A percentile compares a stretch with the other conserved stretches of the same genome.
These are phyloP conservation scores for Epizoanthus ramosus DNA, from an alignment of 92 coral and sea anemone genomes.

Conservation along the genomic window DNA sequence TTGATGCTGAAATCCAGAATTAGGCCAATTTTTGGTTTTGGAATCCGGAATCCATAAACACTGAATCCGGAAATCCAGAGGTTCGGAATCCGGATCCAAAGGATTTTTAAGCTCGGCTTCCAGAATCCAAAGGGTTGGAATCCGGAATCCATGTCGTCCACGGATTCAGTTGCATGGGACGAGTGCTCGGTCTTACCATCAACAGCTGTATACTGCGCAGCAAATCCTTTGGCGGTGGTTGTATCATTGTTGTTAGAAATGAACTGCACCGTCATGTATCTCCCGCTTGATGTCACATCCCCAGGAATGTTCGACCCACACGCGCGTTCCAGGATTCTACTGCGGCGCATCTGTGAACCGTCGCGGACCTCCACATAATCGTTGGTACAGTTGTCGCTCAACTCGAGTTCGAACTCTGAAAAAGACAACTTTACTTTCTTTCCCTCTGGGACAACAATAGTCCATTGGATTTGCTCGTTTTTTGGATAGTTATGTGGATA, in stretches of 20 bases:
- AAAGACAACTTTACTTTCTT: not conserved
- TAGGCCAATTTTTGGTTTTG: too few relatives aligned
- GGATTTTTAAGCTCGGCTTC: too few relatives aligned
- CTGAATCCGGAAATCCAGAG: too few relatives aligned
- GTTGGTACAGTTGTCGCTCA: not conserved
- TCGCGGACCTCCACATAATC: slow-evolving; percentile 12
- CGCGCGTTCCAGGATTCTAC: slow-evolving; percentile 1
- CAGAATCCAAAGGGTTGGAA: too few relatives aligned
- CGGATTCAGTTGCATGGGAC: too few relatives aligned
- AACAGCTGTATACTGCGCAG: not conserved
- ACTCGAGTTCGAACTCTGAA: not conserved
- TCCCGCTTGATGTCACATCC: slow-evolving; percentile 10
- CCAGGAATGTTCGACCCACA: slow-evolving; percentile 2
- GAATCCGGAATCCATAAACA: too few relatives aligned
- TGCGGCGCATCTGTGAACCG: not conserved
- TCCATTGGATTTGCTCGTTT: not conserved
- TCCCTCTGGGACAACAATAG: not conserved
- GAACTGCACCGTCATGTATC: slow-evolving; percentile 20
- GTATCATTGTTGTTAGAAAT: not conserved
- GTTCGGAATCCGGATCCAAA: too few relatives aligned
- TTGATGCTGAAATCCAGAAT: too few relatives aligned
- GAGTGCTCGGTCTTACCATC: not conserved
- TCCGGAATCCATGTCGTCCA: too few relatives aligned
- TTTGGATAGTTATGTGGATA: not conserved
- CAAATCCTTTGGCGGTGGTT: not conserved